A percentile compares a stretch with the other conserved stretches of the same genome.
These are phyloP conservation scores for Melanerpes aurifrons DNA, from an alignment of 2,113 vertebrate species.

Conservation along the genomic window DNA sequence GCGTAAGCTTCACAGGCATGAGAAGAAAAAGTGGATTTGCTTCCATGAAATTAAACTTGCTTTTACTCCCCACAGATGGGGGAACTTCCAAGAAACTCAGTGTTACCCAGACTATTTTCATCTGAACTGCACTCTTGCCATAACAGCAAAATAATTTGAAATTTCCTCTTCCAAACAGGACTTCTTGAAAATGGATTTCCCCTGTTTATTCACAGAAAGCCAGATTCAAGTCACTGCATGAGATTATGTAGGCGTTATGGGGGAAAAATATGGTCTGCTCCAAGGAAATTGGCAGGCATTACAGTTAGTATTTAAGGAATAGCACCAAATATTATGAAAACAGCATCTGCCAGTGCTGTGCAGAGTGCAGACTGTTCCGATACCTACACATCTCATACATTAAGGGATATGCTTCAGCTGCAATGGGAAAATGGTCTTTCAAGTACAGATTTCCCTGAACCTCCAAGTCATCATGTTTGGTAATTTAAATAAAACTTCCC, in stretches of 20 bases:
- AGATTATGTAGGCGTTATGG: fast-evolving
- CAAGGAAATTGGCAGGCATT: not conserved
- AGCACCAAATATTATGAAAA: not conserved
- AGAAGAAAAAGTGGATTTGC: not conserved
- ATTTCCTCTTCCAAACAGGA: not conserved
- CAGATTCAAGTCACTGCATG: not conserved
- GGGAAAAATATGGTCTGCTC: not conserved
- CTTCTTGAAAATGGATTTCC: not conserved
- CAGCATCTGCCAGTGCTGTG: not conserved
- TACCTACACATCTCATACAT: not conserved
- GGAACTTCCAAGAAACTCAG: not conserved
- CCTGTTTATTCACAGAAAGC: not conserved
- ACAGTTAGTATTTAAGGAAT: not conserved
- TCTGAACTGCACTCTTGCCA: not conserved
- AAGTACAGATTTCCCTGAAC: not conserved
- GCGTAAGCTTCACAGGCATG: not conserved
- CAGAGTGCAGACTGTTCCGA: not conserved
- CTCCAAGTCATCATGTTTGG: not conserved
- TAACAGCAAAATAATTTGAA: not conserved
- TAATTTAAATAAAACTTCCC: not conserved
- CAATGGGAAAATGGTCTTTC: not conserved
- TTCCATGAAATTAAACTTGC: not conserved
- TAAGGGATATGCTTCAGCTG: not conserved
- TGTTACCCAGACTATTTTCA: not conserved
- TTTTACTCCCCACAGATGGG: not conserved